Conservation (phyloP, 2,113 vertebrate genomes). For the Pterocles orientalis region DNA sequence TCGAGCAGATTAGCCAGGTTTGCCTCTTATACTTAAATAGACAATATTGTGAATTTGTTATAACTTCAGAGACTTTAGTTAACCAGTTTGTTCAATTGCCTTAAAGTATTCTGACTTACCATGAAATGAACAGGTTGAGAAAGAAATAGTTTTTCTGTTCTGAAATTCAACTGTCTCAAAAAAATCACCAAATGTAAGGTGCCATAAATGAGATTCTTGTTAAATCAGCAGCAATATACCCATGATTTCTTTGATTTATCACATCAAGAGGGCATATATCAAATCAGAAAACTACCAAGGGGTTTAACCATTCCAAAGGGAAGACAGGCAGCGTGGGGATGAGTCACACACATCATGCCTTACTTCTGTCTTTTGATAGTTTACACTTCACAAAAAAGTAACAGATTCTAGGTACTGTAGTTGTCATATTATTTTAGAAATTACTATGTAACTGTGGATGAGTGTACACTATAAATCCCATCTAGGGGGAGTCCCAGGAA, state of each 20-base stretch:
- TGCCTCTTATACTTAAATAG: not conserved
- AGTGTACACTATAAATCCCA: not conserved
- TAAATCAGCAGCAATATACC: not conserved
- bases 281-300: not conserved
- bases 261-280: not conserved
- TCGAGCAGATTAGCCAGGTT: not conserved
- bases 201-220: not conserved
- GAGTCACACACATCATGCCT: not conserved
- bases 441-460: not conserved
- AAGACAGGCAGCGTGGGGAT: not conserved
- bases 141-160: not conserved
- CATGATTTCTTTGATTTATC: not conserved
- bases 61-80: not conserved
- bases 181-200: not conserved
- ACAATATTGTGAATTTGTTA: not conserved
- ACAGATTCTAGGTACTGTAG: not conserved
- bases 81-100: not conserved
- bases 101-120: not conserved
- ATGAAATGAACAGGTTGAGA: not conserved
- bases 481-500: not conserved
- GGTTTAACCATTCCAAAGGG: not conserved
- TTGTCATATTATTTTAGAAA: not conserved
- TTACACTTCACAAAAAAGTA: not conserved
- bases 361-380: not conserved
- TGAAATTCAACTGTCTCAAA: not conserved